Conservation (phyloP, 2,113 vertebrate genomes). For the Rhinopomastus cyanomelas region DNA sequence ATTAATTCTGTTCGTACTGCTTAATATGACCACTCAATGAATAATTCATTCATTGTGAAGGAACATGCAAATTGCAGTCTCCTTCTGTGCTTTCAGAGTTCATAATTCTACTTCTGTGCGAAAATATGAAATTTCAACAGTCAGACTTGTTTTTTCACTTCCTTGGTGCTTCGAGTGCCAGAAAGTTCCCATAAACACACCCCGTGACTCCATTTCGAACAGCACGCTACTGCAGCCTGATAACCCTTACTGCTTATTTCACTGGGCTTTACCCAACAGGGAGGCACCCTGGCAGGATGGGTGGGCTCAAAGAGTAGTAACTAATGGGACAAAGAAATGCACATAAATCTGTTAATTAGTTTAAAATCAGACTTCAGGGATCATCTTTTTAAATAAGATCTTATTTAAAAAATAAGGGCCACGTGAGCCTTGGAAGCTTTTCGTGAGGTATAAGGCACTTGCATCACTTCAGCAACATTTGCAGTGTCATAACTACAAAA, state of each 20-base stretch:
- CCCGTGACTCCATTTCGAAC: neutral
- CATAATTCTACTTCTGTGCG: neutral
- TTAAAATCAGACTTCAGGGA: neutral
- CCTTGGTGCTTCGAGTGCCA: neutral
- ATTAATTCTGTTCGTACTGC: slow-evolving; percentile 44
- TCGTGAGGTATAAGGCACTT: neutral
- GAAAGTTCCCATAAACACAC: neutral
- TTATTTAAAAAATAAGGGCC: neutral
- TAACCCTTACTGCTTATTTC: neutral
- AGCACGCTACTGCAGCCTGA: neutral
- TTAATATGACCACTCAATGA: slow-evolving; percentile 55
- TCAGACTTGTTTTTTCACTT: neutral
- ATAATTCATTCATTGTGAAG: slow-evolving; percentile 50
- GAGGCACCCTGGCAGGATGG: neutral
- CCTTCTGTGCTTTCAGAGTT: neutral
- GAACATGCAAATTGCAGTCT: slow-evolving; percentile 36
- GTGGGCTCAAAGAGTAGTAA: neutral
- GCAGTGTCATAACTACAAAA: neutral
- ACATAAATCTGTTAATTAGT: neutral
- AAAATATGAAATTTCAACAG: neutral
- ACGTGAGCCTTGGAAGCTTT: neutral
- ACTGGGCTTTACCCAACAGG: neutral
- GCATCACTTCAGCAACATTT: neutral
- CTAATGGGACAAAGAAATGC: neutral
- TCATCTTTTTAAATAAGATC: neutral